phyloP scores from a whole-genome alignment of 2,797 vertebrate species.

The Sphenopsis melanotis region DNA sequence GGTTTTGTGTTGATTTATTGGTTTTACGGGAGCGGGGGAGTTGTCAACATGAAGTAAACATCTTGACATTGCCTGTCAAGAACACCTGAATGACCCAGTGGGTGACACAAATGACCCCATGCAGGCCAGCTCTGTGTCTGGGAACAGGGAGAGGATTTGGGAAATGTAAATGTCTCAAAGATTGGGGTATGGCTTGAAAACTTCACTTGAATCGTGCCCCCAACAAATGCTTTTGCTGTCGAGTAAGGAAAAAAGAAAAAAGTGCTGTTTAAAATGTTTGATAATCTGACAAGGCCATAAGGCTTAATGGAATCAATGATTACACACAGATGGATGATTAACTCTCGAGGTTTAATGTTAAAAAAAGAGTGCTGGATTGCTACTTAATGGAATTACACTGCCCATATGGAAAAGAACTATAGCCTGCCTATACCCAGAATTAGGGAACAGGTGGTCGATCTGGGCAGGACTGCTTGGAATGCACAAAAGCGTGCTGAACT shows the following conservation, averaged over 20 bases:
- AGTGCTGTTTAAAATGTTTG: conserved; percentile 78
- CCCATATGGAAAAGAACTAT: conserved; percentile 83
- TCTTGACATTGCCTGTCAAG: background rate
- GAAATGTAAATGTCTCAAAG: background rate
- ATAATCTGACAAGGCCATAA: conserved; percentile 85
- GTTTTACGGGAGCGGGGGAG: rapidly evolving
- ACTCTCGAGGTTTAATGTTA: conserved; percentile 79
- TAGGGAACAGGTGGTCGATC: conserved; percentile 80
- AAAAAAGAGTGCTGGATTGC: conserved; percentile 79
- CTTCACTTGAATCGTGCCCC: conserved; percentile 62
- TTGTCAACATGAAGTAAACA: background rate
- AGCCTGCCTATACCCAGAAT: conserved; percentile 81
- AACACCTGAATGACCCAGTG: background rate
- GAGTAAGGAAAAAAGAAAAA: conserved; percentile 63
- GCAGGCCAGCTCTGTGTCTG: background rate
- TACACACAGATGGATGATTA: conserved; percentile 85
- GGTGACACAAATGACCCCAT: background rate
- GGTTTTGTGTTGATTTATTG: background rate
- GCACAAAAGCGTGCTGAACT: conserved; percentile 77
- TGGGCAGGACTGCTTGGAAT: conserved; percentile 80
- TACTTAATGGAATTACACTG: conserved; percentile 82
- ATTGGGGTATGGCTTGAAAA: conserved; percentile 45
- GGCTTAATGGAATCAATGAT: conserved; percentile 84
- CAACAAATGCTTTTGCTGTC: conserved; percentile 74
- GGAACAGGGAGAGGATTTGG: background rate